A percentile compares a stretch with the other conserved stretches of the same genome.
Conservation (phyloP, 2,888 invertebrate species). For the Dioctria linearis region DNA sequence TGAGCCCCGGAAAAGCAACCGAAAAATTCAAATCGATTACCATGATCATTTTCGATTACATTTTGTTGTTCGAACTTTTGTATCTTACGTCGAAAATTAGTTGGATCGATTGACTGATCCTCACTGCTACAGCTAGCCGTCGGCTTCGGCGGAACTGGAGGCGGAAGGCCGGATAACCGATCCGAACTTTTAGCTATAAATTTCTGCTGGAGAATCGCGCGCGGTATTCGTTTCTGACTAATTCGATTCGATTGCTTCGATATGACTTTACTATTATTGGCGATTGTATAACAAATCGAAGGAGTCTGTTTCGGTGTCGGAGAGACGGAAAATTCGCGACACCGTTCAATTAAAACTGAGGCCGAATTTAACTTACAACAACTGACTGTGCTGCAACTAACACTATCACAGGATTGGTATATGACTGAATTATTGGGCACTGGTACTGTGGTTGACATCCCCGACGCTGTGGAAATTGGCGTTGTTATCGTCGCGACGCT, state of each 20-base stretch:
- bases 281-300: slow-evolving; percentile 68
- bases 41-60: slow-evolving; percentile 27
- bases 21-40: slow-evolving; percentile 62
- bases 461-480: slow-evolving; percentile 17
- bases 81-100: slow-evolving; percentile 63
- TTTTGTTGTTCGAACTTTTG: slow-evolving; percentile 63
- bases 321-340: slow-evolving; percentile 55
- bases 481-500: slow-evolving; percentile 36
- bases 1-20: slow-evolving; percentile 62
- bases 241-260: slow-evolving; percentile 55
- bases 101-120: slow-evolving; percentile 60
- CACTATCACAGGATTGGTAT: slow-evolving; percentile 52
- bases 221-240: slow-evolving; percentile 53
- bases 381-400: slow-evolving; percentile 47
- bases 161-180: not conserved
- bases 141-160: slow-evolving; percentile 34
- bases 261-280: slow-evolving; percentile 57
- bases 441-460: slow-evolving; percentile 8
- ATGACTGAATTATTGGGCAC: slow-evolving; percentile 14
- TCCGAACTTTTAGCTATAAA: not conserved
- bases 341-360: slow-evolving; percentile 57
- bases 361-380: slow-evolving; percentile 56
- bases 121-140: not conserved
- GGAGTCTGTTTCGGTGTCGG: slow-evolving; percentile 57
- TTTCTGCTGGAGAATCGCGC: slow-evolving; percentile 51